A percentile compares a stretch with the other conserved stretches of the same genome.
Conservation (phyloP, 1,140 invertebrate genomes). For the Andricus grossulariae region DNA sequence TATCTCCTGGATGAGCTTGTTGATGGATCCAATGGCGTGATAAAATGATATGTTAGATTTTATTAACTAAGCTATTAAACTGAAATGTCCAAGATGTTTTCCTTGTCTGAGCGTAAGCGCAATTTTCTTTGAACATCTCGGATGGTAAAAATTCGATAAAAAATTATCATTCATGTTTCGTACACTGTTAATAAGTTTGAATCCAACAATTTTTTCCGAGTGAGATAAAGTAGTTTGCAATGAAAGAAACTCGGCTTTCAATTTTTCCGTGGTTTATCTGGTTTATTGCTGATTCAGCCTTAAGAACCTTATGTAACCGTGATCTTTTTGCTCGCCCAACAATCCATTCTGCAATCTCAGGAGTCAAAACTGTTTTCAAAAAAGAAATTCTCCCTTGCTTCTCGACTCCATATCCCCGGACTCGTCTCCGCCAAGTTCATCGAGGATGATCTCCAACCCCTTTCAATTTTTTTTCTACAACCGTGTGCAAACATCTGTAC, state of each 20-base stretch:
- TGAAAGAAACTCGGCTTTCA: background rate
- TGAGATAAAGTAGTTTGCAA: background rate
- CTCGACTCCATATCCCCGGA: slow-evolving; percentile 40
- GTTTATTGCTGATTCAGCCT: slow-evolving; percentile 29
- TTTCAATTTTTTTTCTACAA: background rate
- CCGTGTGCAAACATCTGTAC: slow-evolving; percentile 28
- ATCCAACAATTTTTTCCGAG: background rate
- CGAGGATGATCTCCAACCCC: slow-evolving; percentile 8
- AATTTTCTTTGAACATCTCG: too few species aligned
- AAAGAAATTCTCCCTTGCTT: slow-evolving; percentile 43
- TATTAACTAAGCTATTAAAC: too few species aligned
- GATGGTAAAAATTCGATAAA: too few species aligned
- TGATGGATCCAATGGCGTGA: too few species aligned
- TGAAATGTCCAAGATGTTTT: too few species aligned
- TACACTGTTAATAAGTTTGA: too few species aligned
- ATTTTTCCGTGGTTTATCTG: slow-evolving; percentile 31
- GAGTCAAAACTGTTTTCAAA: slow-evolving; percentile 46
- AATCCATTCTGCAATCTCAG: slow-evolving; percentile 39
- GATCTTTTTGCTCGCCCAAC: slow-evolving; percentile 38
- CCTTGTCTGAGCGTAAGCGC: too few species aligned
- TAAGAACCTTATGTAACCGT: slow-evolving; percentile 41
- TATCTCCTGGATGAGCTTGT: too few species aligned
- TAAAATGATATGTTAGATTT: too few species aligned
- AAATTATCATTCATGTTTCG: too few species aligned
- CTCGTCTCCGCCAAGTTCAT: slow-evolving; percentile 27